A percentile compares a stretch with the other conserved stretches of the same genome.
These are phyloP conservation scores for Epsilonema sp. DNA, from an alignment of 2,888 invertebrate genomes.

Conservation along the genomic window DNA sequence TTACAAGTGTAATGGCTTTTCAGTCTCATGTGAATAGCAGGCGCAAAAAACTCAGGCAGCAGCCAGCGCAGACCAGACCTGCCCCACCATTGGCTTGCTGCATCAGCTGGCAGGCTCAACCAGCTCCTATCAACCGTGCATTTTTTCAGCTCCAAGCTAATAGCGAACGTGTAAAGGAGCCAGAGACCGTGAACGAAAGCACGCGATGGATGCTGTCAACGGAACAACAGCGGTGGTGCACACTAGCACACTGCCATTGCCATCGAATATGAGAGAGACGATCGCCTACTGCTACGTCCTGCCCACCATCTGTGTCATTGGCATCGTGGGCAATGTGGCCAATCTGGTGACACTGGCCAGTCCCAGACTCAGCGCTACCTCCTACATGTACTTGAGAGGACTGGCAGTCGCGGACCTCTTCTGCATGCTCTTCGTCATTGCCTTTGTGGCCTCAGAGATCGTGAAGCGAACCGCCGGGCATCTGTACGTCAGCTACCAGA, in stretches of 20 bases:
- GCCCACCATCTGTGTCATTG: conserved; percentile 22
- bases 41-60: too few species aligned
- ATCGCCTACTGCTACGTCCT: conserved; percentile 27
- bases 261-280: neutral
- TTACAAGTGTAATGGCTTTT: too few species aligned
- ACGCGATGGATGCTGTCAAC: neutral
- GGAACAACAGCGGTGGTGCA: neutral
- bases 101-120: too few species aligned
- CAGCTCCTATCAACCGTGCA: too few species aligned
- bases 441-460: conserved; percentile 21
- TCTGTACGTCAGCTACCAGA: neutral
- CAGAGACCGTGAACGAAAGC: too few species aligned
- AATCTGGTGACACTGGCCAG: conserved; percentile 25
- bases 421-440: conserved; percentile 26
- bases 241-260: neutral
- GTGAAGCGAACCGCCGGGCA: conserved; percentile 6
- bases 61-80: too few species aligned
- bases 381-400: conserved; percentile 16
- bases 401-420: conserved; percentile 23
- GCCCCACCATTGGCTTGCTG: neutral
- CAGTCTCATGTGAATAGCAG: too few species aligned
- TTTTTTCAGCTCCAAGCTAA: too few species aligned
- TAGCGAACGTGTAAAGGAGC: too few species aligned
- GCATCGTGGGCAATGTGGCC: conserved; percentile 22
- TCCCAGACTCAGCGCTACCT: conserved; percentile 22